Evolutionary conservation across 1,140 invertebrate genomes (phyloP).

Genomic region (Leguminivora glycinivorella): DNA sequence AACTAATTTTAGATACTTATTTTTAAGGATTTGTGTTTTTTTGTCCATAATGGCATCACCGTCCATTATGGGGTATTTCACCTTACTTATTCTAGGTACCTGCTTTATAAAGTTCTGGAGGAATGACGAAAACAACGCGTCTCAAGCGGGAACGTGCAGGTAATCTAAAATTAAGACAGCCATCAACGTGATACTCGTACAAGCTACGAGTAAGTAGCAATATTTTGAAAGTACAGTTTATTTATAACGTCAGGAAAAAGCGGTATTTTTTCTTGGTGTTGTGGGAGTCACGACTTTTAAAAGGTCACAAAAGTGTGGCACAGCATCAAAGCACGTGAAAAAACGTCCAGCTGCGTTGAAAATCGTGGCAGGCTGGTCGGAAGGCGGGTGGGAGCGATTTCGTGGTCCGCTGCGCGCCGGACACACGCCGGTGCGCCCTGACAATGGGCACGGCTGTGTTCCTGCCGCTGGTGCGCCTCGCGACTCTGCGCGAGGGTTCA

Average conservation of each 20-base stretch:
- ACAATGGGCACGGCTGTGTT: background rate
- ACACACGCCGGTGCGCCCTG: background rate
- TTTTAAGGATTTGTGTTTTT: no score
- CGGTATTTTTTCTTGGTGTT: background rate
- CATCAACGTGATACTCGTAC: no score
- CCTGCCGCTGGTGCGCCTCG: background rate
- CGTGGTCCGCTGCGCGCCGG: background rate
- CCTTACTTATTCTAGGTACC: no score
- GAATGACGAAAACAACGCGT: no score
- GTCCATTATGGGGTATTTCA: no score
- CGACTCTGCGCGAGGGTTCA: background rate
- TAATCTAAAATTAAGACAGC: no score
- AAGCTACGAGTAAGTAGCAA: no score
- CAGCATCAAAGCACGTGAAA: background rate
- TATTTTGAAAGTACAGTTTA: background rate
- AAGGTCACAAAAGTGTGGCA: background rate
- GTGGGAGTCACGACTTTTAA: background rate
- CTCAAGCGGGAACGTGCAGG: no score
- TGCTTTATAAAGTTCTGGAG: no score
- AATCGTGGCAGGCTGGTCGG: conserved; percentile 1
- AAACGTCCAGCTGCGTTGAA: background rate
- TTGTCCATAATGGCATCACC: no score
- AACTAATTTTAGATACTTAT: no score
- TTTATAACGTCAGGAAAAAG: background rate
- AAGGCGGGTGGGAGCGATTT: background rate